Evolutionary conservation across 2,113 vertebrate species (phyloP), one percentile per base, ranked within the genome.

Genomic region (Egretta garzetta): DNA sequence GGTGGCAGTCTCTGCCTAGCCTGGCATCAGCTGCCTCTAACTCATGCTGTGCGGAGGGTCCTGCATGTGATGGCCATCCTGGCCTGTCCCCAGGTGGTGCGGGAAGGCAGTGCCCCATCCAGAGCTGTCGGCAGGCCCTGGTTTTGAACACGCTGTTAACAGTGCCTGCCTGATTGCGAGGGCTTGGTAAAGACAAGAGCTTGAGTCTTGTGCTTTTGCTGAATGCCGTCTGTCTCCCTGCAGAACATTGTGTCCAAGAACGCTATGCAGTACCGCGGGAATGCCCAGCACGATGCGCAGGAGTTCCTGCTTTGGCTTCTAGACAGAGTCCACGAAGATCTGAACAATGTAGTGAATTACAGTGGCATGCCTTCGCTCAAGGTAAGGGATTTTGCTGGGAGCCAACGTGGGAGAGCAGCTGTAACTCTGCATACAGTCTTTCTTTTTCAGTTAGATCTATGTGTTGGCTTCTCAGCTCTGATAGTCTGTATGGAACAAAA

Each of bases 241-340:
- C 97, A 99, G 99, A 99, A 98, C 89, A 98, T 98, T 2, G 99
- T 99, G 88, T 99, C 99, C 32, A 99, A 99, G 98, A 99, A 99
- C 2, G 99, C 99, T 14, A 98, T 99, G 77, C 99, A 99, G 95
- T 99, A 99, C 92, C 98, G 99, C 6, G 99, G 99, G 41, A 99
- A 99, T 7, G 98, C 99, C 52, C 99, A 99, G 97, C 99, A 99
- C 1, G 99, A 99, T 9, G 99, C 99, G 5, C 99, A 99, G 96
- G 99, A 99, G 98, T 99, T 99, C 94, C 98, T 99, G 67, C 98
- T 99, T 30, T 99, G 99, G 99, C 98, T 99, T 28, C 98, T 99
- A 71, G 99, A 99, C 98, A 97, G 99, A 93, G 99, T 99, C 10
- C 99, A 99, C 0, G 99, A 99, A 83, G 99, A 99, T 94, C 98